Conservation (phyloP, 2,888 invertebrate species). For the Yponomeuta cagnagella region DNA sequence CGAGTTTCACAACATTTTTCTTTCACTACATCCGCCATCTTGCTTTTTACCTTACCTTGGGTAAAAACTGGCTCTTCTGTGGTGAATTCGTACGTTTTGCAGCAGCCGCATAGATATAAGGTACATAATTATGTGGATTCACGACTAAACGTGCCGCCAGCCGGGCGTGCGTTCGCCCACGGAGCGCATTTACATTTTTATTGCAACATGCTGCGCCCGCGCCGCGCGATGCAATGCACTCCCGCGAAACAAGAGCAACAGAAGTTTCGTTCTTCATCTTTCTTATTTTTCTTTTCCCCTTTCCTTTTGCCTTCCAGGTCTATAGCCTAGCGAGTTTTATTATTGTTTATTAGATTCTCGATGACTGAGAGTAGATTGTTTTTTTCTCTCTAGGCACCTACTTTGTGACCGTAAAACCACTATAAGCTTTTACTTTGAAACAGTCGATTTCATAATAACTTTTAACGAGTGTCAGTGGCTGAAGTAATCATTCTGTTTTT, state of each 20-base stretch:
- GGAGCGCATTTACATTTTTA: slow-evolving; percentile 45
- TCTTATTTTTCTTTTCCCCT: background rate
- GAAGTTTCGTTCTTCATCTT: background rate
- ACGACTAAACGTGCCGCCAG: slow-evolving; percentile 20
- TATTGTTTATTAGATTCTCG: no score
- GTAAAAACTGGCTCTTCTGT: background rate
- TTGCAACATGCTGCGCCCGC: slow-evolving; percentile 26
- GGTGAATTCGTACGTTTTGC: background rate
- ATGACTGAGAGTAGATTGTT: no score
- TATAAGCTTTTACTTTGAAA: no score
- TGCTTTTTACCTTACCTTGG: background rate
- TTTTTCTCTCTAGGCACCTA: no score
- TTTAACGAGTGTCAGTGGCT: no score
- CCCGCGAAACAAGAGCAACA: background rate
- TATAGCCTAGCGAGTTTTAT: no score
- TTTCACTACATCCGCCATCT: no score
- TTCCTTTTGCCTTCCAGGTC: no score
- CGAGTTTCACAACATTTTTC: no score
- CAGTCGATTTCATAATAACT: no score
- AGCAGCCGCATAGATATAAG: slow-evolving; percentile 6
- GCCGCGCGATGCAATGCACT: background rate
- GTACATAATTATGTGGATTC: slow-evolving; percentile 15
- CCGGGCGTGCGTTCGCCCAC: slow-evolving; percentile 29
- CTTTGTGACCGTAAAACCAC: no score
- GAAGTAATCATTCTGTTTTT: background rate